These are phyloP conservation scores for Heterodera carotae DNA, from an alignment of 1,140 invertebrate species.

Conservation along the genomic window DNA sequence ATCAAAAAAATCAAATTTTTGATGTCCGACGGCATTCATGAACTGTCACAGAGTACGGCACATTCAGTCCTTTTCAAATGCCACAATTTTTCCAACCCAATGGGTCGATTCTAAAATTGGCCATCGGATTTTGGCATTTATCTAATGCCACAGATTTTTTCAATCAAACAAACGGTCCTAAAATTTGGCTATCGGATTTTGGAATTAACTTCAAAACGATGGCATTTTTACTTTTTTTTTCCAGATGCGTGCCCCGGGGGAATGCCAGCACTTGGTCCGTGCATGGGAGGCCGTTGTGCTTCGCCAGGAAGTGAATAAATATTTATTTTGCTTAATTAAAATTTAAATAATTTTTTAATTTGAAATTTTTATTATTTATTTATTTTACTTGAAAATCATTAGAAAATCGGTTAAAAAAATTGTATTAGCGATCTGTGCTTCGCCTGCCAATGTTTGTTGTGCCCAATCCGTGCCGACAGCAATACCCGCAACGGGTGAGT, in stretches of 20 bases:
- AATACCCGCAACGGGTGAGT: conserved; percentile 40
- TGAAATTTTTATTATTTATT: too few species aligned
- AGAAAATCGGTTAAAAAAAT: conserved; percentile 22
- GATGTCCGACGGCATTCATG: not conserved
- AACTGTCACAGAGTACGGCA: too few species aligned
- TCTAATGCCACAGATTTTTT: too few species aligned
- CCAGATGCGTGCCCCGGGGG: conserved; percentile 58
- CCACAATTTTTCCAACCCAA: not conserved
- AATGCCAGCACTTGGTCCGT: conserved; percentile 48
- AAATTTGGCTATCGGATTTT: too few species aligned
- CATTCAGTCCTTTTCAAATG: too few species aligned
- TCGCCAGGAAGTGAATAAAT: conserved; percentile 15
- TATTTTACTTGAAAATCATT: conserved; percentile 1
- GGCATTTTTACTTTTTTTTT: conserved; percentile 28
- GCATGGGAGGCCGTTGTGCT: conserved; percentile 56
- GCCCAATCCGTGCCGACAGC: conserved; percentile 41
- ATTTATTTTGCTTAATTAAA: too few species aligned
- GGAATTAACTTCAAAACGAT: too few species aligned
- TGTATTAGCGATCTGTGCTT: conserved; percentile 40
- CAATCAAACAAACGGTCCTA: too few species aligned
- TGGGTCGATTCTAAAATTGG: not conserved
- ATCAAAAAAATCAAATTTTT: not conserved
- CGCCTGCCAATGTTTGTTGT: conserved; percentile 50
- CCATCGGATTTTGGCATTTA: too few species aligned
- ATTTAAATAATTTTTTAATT: not conserved